Percentiles rank a stretch among this genome's conserved stretches.
phyloP scores from a whole-genome alignment of 2,888 invertebrate genomes.

The Steinernema carpocapsae region DNA sequence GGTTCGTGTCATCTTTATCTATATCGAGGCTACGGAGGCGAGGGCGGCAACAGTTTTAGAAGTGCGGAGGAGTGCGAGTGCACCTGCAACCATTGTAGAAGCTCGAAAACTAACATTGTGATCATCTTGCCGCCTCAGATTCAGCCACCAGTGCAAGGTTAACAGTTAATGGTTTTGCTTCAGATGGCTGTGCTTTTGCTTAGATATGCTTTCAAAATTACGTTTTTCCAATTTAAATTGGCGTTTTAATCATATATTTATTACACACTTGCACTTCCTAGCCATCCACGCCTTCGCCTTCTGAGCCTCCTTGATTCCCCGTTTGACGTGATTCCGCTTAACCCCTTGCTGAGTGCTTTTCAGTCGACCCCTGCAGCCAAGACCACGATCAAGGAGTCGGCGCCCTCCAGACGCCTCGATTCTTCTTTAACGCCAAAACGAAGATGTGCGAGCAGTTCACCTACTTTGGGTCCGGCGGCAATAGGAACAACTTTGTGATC shows the following conservation, averaged over 20 bases:
- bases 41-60: conserved; percentile 35
- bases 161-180: neutral
- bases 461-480: conserved; percentile 67
- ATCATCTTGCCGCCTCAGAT: conserved; percentile 10
- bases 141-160: conserved; percentile 8
- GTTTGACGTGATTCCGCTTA: conserved; percentile 24
- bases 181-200: neutral
- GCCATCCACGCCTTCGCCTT: neutral
- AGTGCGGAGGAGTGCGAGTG: conserved; percentile 34
- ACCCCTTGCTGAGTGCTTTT: conserved; percentile 43
- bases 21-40: conserved; percentile 43
- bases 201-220: neutral
- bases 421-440: conserved; percentile 60
- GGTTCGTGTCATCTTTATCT: conserved; percentile 43
- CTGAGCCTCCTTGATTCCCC: conserved; percentile 10
- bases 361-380: conserved; percentile 66
- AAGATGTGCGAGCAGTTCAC: conserved; percentile 63
- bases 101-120: conserved; percentile 21
- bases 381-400: conserved; percentile 64
- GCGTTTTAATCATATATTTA: neutral
- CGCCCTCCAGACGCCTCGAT: conserved; percentile 59
- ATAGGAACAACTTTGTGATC: conserved; percentile 66
- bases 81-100: neutral
- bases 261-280: neutral
- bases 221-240: neutral